A percentile compares a stretch with the other conserved stretches of the same genome.
These are phyloP conservation scores for Caenorhabditis sp. DNA, from an alignment of 2,888 invertebrate genomes.

Conservation along the genomic window DNA sequence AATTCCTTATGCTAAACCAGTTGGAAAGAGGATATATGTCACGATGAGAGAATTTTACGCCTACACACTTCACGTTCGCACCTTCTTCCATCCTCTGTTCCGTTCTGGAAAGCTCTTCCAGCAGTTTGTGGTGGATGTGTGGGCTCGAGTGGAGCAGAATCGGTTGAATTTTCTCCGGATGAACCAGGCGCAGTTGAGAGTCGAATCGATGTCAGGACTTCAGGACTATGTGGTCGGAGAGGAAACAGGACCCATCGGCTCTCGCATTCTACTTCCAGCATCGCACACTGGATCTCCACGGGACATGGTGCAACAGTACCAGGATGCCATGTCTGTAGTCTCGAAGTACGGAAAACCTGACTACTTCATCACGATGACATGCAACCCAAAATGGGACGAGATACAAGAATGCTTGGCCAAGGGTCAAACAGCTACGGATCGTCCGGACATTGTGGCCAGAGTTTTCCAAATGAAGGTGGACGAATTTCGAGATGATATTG, in stretches of 20 bases:
- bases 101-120: not conserved
- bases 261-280: constrained; percentile 57
- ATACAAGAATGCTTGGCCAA: constrained; percentile 70
- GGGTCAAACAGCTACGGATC: constrained; percentile 19
- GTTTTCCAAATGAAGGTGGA: constrained; percentile 79
- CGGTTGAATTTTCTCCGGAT: constrained; percentile 16
- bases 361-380: constrained; percentile 83
- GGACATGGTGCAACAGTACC: constrained; percentile 4
- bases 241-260: not conserved
- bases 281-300: not conserved
- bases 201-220: constrained; percentile 71
- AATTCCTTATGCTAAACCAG: not conserved
- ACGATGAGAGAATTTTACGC: constrained; percentile 12
- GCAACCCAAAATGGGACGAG: constrained; percentile 82
- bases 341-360: constrained; percentile 2
- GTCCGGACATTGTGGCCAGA: constrained; percentile 82
- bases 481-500: constrained; percentile 72
- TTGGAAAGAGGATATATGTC: not conserved
- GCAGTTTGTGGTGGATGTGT: constrained; percentile 3
- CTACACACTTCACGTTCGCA: constrained; percentile 36
- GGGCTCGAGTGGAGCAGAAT: constrained; percentile 40
- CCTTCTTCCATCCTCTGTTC: constrained; percentile 72
- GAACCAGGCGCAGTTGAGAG: constrained; percentile 12
- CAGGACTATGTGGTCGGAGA: constrained; percentile 49
- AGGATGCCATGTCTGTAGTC: constrained; percentile 8